A percentile compares a stretch with the other conserved stretches of the same genome.
phyloP scores from a whole-genome alignment of 2,888 invertebrate genomes.

The Dendrolimus pini region DNA sequence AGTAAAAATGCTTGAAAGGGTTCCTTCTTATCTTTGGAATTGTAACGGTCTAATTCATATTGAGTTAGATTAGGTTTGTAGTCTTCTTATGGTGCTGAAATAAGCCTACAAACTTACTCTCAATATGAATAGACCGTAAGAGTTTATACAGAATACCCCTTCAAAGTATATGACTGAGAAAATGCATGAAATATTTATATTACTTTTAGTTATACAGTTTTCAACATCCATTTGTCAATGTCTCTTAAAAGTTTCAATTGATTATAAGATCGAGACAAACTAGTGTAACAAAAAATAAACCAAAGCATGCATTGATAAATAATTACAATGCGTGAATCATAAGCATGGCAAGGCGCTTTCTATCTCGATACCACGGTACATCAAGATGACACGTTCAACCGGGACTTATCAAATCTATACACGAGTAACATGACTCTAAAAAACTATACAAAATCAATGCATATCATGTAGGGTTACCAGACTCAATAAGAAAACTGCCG shows the following conservation, averaged over 20 bases:
- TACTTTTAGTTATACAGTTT: background rate
- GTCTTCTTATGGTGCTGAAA: too few relatives aligned
- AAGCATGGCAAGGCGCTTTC: background rate
- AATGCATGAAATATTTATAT: background rate
- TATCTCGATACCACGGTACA: background rate
- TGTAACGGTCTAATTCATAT: too few relatives aligned
- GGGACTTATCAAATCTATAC: background rate
- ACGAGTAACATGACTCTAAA: background rate
- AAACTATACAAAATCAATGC: background rate
- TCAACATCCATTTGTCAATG: background rate
- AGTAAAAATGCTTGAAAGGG: too few relatives aligned
- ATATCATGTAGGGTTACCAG: background rate
- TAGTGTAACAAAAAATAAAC: background rate
- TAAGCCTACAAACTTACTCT: too few relatives aligned
- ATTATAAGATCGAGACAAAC: background rate
- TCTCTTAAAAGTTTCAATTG: background rate
- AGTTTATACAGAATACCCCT: too few relatives aligned
- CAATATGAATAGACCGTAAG: too few relatives aligned
- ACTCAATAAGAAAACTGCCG: too few relatives aligned
- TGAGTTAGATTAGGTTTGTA: too few relatives aligned
- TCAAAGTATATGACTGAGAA: too few relatives aligned
- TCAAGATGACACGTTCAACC: background rate
- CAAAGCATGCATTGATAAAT: background rate
- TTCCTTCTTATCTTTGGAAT: too few relatives aligned
- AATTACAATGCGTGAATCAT: background rate